A percentile compares a stretch with the other conserved stretches of the same genome.
Evolutionary conservation across 2,113 vertebrate genomes (phyloP).

Genomic region (Zingel zingel): DNA sequence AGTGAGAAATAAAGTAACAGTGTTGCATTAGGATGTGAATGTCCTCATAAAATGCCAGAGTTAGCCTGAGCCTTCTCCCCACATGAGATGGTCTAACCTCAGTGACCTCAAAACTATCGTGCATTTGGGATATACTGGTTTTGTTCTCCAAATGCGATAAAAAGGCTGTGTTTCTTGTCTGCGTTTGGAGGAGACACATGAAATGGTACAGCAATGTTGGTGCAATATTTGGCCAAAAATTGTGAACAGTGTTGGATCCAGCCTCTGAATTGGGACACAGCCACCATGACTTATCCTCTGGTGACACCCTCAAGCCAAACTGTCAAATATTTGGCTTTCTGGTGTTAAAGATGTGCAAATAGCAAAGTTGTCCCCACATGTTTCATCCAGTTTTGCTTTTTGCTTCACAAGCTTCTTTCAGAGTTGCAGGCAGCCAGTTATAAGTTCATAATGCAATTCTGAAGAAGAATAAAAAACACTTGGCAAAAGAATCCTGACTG

Average conservation of each 20-base stretch:
- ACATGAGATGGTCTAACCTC: neutral
- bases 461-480: too few species aligned
- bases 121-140: neutral
- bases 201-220: neutral
- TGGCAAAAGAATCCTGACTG: too few species aligned
- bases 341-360: neutral
- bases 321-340: neutral
- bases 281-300: neutral
- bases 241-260: neutral
- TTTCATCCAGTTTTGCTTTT: conserved; percentile 1
- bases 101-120: neutral
- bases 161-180: neutral
- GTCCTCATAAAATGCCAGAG: neutral
- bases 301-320: conserved; percentile 13
- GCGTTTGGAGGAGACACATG: neutral
- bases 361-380: neutral
- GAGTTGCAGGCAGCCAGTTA: neutral
- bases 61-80: neutral
- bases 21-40: neutral
- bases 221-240: neutral
- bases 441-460: too few species aligned
- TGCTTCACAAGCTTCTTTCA: neutral
- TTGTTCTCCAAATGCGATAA: neutral
- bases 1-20: neutral
- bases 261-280: neutral